Base-by-base conservation (phyloP, 1,140 invertebrate species). In the Megalopta genalis region DNA sequence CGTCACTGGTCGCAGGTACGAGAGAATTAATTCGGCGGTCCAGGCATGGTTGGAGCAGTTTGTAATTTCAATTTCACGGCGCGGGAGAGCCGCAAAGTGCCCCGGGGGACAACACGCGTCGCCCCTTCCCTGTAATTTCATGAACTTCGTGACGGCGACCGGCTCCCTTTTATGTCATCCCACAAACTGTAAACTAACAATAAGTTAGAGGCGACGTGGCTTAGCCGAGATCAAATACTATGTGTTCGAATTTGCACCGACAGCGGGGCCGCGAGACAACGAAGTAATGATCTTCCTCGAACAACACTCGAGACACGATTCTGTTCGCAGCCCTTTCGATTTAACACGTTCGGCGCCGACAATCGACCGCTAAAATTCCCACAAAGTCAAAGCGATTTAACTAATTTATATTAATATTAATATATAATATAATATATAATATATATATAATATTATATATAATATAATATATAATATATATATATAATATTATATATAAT, bases 41-140 rank as follows among this genome's bases (percentile, higher is more conserved):
- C 23, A 9, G 0, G 1, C 21, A 12, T 18, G 6, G 14, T 37
- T 16, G 46, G 66, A 23, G 27, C n/a, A 64, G 82, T 74, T 84
- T 86, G 88, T 86, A 83, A 88, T 89, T 88, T 88, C 86, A 89
- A 89, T 89, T 89, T 89, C 80, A 89, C 81, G 80, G 81, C 52
- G 74, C 75, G 59, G 49, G 57, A 77, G 66, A 74, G 76, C 67
- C 73, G 68, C 81, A 81, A 75, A 83, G 77, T 76, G 83, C 86
- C 80, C 62, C 32, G 63, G 66, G 65, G 86, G 80, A 81, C 83
- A 86, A 69, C 75, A 83, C 83, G 81, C 82, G 77, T 78, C 87
- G 77, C 82, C 60, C 64, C 64, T 21, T 21, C 49, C 49, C 49
- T 52, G 49, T 88, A 85, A 86, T 85, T 87, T 87, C 82, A 78